These are phyloP conservation scores for Parapsyche elsis DNA, from an alignment of 1,140 invertebrate genomes.

Conservation along the genomic window DNA sequence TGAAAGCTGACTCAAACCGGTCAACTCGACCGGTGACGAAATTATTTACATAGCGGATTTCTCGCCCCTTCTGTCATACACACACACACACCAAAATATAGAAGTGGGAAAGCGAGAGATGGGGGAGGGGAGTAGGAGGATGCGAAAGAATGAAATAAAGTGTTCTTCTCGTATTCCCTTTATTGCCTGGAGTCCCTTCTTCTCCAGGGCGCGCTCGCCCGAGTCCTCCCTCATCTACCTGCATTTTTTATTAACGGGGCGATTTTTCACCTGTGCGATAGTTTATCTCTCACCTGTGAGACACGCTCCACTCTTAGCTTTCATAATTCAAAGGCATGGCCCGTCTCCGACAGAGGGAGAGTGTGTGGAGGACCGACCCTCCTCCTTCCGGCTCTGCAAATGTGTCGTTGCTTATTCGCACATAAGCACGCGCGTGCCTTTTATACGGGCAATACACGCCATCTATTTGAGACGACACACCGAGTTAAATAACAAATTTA, in stretches of 20 bases:
- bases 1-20: neutral
- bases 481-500: too few relatives aligned
- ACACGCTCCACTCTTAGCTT: neutral
- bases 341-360: too few relatives aligned
- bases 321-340: neutral
- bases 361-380: too few relatives aligned
- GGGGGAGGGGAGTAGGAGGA: neutral
- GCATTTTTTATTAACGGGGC: conserved; percentile 7
- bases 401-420: too few relatives aligned
- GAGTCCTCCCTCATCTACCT: neutral
- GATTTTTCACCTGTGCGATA: conserved; percentile 4
- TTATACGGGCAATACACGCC: too few relatives aligned
- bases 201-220: neutral
- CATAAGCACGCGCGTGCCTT: too few relatives aligned
- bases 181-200: neutral
- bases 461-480: too few relatives aligned
- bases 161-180: neutral
- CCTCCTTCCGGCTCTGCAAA: too few relatives aligned
- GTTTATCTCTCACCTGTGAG: neutral
- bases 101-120: neutral
- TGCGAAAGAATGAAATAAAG: neutral
- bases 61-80: neutral
- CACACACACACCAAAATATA: neutral
- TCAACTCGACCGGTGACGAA: neutral
- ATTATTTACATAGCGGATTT: conserved; percentile 1